Evolutionary conservation across 2,888 invertebrate species (phyloP).

Genomic region (Drosophila subquinaria): DNA sequence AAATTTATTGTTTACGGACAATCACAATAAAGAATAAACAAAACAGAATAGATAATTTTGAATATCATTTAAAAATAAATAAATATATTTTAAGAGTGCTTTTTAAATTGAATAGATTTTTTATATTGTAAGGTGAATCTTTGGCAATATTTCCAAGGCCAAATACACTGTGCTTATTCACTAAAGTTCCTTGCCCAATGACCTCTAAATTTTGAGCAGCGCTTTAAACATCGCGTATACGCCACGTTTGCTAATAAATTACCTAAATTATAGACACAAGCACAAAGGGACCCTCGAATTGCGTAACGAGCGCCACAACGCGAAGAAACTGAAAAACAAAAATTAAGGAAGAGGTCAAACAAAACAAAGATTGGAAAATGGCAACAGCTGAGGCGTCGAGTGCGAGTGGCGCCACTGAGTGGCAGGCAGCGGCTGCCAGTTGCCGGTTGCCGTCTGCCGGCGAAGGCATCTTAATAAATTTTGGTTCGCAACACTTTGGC

Average conservation of each 20-base stretch:
- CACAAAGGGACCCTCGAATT: constrained; percentile 20
- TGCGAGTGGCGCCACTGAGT: constrained; percentile 30
- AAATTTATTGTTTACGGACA: background rate
- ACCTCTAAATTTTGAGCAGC: constrained; percentile 12
- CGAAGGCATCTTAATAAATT: constrained; percentile 79
- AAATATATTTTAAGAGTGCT: background rate
- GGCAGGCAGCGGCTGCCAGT: constrained; percentile 38
- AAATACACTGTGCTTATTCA: constrained; percentile 1
- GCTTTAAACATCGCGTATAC: constrained; percentile 56
- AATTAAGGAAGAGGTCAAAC: constrained; percentile 16
- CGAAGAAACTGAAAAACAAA: constrained; percentile 30
- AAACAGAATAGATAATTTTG: background rate
- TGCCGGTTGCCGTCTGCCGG: constrained; percentile 39
- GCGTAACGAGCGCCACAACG: constrained; percentile 18
- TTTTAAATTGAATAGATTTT: background rate
- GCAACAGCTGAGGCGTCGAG: constrained; percentile 70
- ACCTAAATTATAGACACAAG: constrained; percentile 54
- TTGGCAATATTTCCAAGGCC: background rate
- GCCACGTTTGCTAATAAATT: constrained; percentile 60
- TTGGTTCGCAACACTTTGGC: constrained; percentile 77
- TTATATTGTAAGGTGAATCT: background rate
- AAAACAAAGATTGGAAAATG: constrained; percentile 42
- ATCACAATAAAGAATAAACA: background rate
- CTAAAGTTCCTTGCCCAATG: constrained; percentile 11
- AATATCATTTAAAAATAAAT: background rate